Conservation (phyloP, 2,797 vertebrate species). For the Anolis apletophallus region DNA sequence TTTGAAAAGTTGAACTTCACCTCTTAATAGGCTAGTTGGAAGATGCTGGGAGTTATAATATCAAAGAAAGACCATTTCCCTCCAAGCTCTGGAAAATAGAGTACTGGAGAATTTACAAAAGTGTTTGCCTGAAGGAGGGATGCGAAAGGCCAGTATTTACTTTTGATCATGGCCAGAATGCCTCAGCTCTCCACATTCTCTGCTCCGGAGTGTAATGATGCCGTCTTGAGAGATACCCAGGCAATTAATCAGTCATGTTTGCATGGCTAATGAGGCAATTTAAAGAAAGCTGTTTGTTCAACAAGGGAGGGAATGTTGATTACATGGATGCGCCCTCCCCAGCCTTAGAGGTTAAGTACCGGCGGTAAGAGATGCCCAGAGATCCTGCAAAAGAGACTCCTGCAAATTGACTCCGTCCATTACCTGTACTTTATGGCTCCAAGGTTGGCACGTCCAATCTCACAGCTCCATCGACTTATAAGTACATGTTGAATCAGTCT, state of each 20-base stretch:
- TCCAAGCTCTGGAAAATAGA: not conserved
- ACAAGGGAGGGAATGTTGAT: not conserved
- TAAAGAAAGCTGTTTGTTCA: constrained; percentile 6
- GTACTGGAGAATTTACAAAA: not conserved
- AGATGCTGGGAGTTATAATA: not conserved
- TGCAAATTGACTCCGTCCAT: not conserved
- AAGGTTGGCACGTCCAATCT: not conserved
- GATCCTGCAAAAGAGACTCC: not conserved
- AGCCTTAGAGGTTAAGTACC: not conserved
- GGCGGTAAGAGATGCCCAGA: not conserved
- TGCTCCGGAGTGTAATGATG: not conserved
- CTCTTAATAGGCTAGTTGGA: not conserved
- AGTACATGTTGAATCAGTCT: not conserved
- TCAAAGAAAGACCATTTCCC: too few species aligned
- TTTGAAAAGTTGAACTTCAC: not conserved
- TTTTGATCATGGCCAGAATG: not conserved
- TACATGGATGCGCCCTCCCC: not conserved
- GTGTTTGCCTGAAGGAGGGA: not conserved
- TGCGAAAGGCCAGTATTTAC: too few species aligned
- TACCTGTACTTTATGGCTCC: not conserved
- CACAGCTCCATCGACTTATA: not conserved
- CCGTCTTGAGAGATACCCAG: constrained; percentile 25
- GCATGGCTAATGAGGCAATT: constrained; percentile 51
- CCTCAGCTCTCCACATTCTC: not conserved
- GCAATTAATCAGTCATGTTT: constrained; percentile 37